Conservation (phyloP, 1,140 invertebrate genomes). For the Magallana ariakensis region DNA sequence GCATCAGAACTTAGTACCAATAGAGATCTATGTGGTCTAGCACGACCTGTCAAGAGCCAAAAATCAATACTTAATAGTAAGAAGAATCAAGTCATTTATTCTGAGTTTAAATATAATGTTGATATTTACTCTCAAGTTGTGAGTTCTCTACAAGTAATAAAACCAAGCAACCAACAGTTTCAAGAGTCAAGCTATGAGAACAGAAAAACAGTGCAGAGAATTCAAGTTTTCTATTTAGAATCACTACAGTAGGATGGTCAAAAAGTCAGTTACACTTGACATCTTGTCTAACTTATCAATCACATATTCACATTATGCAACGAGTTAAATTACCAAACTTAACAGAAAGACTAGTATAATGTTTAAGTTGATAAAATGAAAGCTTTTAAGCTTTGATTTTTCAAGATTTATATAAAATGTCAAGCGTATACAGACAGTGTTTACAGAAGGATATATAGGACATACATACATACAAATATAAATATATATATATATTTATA, state of each 20-base stretch:
- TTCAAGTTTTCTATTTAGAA: neutral
- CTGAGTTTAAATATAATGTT: neutral
- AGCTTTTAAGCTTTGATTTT: no score
- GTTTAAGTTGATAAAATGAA: no score
- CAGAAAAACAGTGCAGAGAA: neutral
- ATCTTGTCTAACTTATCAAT: neutral
- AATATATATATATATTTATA: neutral
- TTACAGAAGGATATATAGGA: neutral
- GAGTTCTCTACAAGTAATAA: slow-evolving; percentile 18
- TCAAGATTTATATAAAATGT: neutral
- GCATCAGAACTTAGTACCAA: slow-evolving; percentile 64
- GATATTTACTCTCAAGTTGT: neutral
- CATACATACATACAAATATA: neutral
- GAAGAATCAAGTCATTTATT: slow-evolving; percentile 39
- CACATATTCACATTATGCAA: no score
- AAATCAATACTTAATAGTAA: slow-evolving; percentile 47
- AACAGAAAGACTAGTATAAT: no score
- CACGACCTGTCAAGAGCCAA: slow-evolving; percentile 70
- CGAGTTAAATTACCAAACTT: no score
- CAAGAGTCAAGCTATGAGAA: neutral
- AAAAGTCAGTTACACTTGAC: slow-evolving; percentile 43
- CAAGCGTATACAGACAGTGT: slow-evolving; percentile 23
- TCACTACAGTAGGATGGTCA: slow-evolving; percentile 42
- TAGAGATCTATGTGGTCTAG: slow-evolving; percentile 75
- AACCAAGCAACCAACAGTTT: slow-evolving; percentile 1